Evolutionary conservation across 1,140 invertebrate species (phyloP).

Genomic region (Macrobrachium nipponense): DNA sequence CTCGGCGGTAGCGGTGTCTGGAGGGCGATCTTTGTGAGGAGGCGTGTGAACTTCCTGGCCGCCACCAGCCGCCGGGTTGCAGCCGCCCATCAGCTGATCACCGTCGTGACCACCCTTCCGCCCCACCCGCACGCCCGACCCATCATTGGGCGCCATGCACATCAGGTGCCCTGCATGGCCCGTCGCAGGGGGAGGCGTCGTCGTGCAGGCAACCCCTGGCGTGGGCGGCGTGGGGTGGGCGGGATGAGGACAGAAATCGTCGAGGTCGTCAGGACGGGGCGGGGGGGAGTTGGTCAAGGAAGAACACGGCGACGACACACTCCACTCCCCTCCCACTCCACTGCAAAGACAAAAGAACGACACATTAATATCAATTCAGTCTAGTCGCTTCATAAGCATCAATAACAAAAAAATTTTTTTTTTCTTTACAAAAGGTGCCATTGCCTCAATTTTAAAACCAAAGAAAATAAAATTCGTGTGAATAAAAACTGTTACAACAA

Average conservation of each 20-base stretch:
- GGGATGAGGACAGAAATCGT: slow-evolving; percentile 40
- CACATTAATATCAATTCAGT: not conserved
- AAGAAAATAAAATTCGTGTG: no score
- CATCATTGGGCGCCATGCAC: slow-evolving; percentile 56
- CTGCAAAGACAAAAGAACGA: slow-evolving; percentile 29
- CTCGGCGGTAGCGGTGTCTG: slow-evolving; percentile 2
- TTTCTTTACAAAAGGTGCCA: no score
- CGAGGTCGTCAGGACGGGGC: slow-evolving; percentile 50
- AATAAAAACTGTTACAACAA: no score
- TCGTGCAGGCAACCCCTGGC: slow-evolving; percentile 28
- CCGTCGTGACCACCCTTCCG: slow-evolving; percentile 48
- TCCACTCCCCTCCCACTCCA: slow-evolving; percentile 55
- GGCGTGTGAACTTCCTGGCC: slow-evolving; percentile 43
- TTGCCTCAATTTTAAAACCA: no score
- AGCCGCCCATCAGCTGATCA: slow-evolving; percentile 51
- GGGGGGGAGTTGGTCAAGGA: slow-evolving; percentile 49
- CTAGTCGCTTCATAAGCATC: slow-evolving; percentile 67
- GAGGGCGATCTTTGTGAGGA: slow-evolving; percentile 47
- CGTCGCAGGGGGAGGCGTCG: slow-evolving; percentile 25
- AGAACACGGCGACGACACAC: slow-evolving; percentile 54
- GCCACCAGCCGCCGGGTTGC: slow-evolving; percentile 30
- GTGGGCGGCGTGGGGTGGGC: slow-evolving; percentile 45
- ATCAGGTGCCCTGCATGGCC: slow-evolving; percentile 35
- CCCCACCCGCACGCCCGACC: slow-evolving; percentile 48
- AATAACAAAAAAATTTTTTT: no score